Conservation (phyloP, 2,888 invertebrate species). For the Dorcus parallelipipedus region DNA sequence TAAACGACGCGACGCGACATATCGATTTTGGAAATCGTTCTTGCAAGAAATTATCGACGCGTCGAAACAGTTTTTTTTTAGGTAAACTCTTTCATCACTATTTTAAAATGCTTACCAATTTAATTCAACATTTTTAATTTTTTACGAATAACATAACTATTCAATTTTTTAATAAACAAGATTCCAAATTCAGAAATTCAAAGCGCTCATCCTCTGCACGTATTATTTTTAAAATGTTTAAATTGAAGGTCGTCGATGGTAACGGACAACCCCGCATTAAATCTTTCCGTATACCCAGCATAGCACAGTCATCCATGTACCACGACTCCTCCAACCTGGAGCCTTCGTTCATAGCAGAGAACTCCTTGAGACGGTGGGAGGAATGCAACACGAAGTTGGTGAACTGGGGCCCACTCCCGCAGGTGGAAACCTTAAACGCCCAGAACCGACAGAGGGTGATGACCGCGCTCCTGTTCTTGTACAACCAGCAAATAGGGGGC, state of each 20-base stretch:
- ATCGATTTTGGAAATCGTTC: no score
- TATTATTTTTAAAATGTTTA: neutral
- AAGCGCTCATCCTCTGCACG: no score
- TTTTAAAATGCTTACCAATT: no score
- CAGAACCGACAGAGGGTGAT: conserved; percentile 89
- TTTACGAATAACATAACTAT: no score
- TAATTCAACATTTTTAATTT: neutral
- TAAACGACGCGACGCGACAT: no score
- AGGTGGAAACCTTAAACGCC: conserved; percentile 85
- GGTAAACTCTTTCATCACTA: no score
- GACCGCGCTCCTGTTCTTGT: conserved; percentile 83
- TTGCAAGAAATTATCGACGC: no score
- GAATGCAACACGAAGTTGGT: conserved; percentile 85
- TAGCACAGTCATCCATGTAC: conserved; percentile 88
- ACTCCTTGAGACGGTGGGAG: conserved; percentile 81
- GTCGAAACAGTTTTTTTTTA: no score
- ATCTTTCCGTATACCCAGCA: conserved; percentile 84
- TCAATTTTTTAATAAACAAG: neutral
- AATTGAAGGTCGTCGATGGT: conserved; percentile 64
- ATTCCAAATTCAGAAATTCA: neutral
- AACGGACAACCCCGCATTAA: conserved; percentile 80
- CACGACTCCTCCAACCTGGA: conserved; percentile 82
- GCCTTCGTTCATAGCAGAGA: conserved; percentile 77
- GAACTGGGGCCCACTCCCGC: conserved; percentile 86
- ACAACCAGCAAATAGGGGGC: conserved; percentile 79